Conservation (phyloP, 2,888 invertebrate genomes). For the Syritta pipiens region DNA sequence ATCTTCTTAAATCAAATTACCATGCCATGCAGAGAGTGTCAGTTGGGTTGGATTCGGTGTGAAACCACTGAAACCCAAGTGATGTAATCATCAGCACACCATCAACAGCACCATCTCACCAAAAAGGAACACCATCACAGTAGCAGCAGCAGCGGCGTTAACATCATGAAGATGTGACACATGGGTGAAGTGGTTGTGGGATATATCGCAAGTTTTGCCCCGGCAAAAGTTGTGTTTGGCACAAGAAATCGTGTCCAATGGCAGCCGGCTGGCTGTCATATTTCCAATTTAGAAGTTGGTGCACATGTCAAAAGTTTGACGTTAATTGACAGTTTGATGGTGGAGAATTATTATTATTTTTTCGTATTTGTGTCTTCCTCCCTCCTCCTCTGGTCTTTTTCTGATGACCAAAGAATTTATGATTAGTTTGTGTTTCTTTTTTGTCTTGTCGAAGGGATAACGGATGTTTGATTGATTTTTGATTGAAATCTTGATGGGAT, state of each 20-base stretch:
- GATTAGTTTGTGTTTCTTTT: constrained; percentile 37
- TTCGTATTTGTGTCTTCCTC: background rate
- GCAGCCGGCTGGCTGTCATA: constrained; percentile 42
- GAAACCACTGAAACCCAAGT: constrained; percentile 60
- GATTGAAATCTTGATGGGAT: constrained; percentile 17
- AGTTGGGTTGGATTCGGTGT: constrained; percentile 41
- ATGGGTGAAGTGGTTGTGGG: constrained; percentile 37
- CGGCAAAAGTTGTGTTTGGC: constrained; percentile 35
- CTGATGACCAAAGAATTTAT: constrained; percentile 38
- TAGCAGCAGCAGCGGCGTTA: constrained; percentile 21
- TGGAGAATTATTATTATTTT: constrained; percentile 31
- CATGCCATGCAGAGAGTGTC: constrained; percentile 19
- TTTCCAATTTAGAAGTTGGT: constrained; percentile 53
- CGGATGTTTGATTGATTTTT: constrained; percentile 61
- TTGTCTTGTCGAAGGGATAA: background rate
- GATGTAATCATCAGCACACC: constrained; percentile 49
- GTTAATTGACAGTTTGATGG: constrained; percentile 59
- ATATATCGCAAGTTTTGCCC: constrained; percentile 46
- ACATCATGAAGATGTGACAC: constrained; percentile 61
- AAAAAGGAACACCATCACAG: background rate
- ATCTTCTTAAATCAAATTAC: constrained; percentile 61
- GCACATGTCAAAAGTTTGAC: constrained; percentile 62
- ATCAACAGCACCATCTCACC: background rate
- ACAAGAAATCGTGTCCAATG: constrained; percentile 38
- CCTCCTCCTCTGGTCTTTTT: background rate